These are phyloP conservation scores for Sialia sialis DNA, from an alignment of 2,113 vertebrate genomes.

Conservation along the genomic window DNA sequence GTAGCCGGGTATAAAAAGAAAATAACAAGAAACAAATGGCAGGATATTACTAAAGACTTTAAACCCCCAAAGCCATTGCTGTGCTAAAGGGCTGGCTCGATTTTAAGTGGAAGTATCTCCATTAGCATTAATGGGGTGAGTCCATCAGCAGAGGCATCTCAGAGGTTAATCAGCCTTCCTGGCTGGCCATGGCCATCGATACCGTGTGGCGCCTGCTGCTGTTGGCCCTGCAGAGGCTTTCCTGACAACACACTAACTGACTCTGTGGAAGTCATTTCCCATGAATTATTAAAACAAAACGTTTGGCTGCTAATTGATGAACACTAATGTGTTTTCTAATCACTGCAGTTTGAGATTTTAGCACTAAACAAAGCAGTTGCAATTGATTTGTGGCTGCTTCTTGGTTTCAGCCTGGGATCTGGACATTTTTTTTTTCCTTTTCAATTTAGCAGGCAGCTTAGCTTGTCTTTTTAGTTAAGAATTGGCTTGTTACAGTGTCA, in stretches of 20 bases:
- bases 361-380: constrained; percentile 94
- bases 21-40: constrained; percentile 60
- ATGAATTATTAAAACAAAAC: constrained; percentile 98
- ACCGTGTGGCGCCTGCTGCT: constrained; percentile 90
- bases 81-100: constrained; percentile 53
- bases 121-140: constrained; percentile 91
- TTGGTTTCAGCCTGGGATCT: constrained; percentile 73
- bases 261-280: constrained; percentile 87
- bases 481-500: constrained; percentile 54
- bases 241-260: constrained; percentile 88
- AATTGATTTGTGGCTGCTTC: constrained; percentile 86
- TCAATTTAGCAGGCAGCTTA: constrained; percentile 71
- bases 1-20: constrained; percentile 46
- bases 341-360: constrained; percentile 98
- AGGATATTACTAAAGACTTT: constrained; percentile 62
- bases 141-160: constrained; percentile 78
- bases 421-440: constrained; percentile 17
- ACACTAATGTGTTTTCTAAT: constrained; percentile 99
- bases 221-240: constrained; percentile 87
- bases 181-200: constrained; percentile 87
- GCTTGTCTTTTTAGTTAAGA: constrained; percentile 70
- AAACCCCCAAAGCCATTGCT: constrained; percentile 60
- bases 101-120: constrained; percentile 73
- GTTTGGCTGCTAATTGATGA: constrained; percentile 98
- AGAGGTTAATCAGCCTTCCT: constrained; percentile 97